Evolutionary conservation across 2,888 invertebrate genomes (phyloP), one percentile per base, ranked within the genome.

Genomic region (Chrysolina haemoptera): DNA sequence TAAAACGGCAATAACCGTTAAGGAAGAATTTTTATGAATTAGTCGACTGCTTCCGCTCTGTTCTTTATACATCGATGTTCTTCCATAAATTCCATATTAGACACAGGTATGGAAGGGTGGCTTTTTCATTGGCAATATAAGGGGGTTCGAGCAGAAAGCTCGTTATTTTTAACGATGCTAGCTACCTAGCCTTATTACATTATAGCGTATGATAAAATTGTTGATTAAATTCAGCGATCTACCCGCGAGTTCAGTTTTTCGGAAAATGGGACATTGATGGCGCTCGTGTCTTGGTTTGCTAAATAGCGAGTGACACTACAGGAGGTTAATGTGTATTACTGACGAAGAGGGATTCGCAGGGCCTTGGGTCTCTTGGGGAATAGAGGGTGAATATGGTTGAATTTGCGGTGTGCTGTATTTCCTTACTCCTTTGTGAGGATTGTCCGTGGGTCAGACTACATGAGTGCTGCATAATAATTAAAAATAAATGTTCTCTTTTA

Each of bases 91-190:
- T 80, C 78, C 75, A 80, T 77, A 79, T 78, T 78, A 78, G 77
- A 76, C 77, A 75, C 76, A 73, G 69, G 68, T 65, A 48, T 59
- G 41, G 65, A 53, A 73, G 69, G 55, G 53, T 69, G 40, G 78
- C 76, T 75, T 76, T 78, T 76, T 79, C 77, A 75, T 75, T 76
- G 78, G 64, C 76, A 74, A 77, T 77, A 67, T 78, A 71, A 75
- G 76, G 55, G 72, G 62, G 71, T 75, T 80, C 77, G 73, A 78
- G 78, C 78, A 79, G 81, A 82, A 81, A 83, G 80, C 80, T 81
- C 82, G 82, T 83, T 82, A 82, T 82, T 83, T 83, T 83, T 83
- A 83, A 82, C 81, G 82, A 80, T 79, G 78, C 76, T 68, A 65
- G 59, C 70, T 74, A 74, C 69, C 77, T 77, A 73, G 68, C 76